Evolutionary conservation across 2,797 vertebrate genomes (phyloP).

Genomic region (Echiichthys vipera): DNA sequence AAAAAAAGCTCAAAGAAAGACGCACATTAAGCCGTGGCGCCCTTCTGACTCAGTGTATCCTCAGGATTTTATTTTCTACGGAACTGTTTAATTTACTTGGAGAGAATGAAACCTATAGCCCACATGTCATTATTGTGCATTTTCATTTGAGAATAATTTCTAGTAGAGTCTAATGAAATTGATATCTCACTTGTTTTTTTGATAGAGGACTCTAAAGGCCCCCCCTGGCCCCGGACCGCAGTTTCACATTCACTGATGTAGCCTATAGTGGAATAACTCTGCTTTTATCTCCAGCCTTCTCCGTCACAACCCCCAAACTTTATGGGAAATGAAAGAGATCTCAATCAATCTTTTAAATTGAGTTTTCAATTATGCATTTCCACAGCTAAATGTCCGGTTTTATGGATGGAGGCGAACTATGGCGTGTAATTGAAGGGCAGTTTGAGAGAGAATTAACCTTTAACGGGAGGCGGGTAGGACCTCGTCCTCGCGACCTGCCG

Average conservation of each 20-base stretch:
- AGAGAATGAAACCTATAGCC: not conserved
- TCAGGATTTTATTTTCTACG: not conserved
- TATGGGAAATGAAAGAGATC: constrained; percentile 32
- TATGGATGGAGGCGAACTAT: constrained; percentile 60
- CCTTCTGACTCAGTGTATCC: not conserved
- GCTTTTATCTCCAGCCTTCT: constrained; percentile 25
- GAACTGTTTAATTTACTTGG: not conserved
- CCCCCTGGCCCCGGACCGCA: constrained; percentile 18
- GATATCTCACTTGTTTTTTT: not conserved
- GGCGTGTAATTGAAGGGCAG: constrained; percentile 71
- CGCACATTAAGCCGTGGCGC: not conserved
- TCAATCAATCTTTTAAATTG: constrained; percentile 67
- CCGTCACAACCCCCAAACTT: constrained; percentile 51
- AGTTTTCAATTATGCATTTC: constrained; percentile 61
- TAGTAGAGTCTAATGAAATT: not conserved
- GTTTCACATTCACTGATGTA: not conserved
- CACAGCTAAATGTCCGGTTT: constrained; percentile 69
- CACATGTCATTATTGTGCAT: not conserved
- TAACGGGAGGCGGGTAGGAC: constrained; percentile 57
- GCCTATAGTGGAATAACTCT: constrained; percentile 18
- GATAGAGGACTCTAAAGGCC: not conserved
- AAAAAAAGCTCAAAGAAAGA: not conserved
- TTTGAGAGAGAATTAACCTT: constrained; percentile 80
- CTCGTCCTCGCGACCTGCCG: constrained; percentile 57
- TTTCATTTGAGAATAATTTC: not conserved